Percentiles rank a stretch among this genome's conserved stretches.
Conservation (phyloP, 2,888 invertebrate genomes). For the Archips xylosteana region DNA sequence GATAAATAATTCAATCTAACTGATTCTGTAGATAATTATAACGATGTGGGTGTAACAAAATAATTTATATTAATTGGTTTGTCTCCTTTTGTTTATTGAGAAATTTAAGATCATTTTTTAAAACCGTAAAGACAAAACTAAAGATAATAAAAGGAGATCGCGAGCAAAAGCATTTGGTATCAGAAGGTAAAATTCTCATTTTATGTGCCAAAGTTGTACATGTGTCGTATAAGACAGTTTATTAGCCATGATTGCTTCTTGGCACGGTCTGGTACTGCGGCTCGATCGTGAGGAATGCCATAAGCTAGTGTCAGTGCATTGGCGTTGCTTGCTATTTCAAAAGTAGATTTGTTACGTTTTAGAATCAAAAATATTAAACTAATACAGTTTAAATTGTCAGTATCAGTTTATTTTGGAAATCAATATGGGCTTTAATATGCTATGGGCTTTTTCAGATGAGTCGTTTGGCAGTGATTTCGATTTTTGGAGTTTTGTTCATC, state of each 20-base stretch:
- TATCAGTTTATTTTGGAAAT: not conserved
- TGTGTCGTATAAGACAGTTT: constrained; percentile 35
- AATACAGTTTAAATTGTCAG: not conserved
- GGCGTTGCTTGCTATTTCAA: not conserved
- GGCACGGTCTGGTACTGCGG: constrained; percentile 36
- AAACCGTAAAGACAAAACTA: not conserved
- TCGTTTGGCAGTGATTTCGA: not conserved
- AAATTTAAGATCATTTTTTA: not conserved
- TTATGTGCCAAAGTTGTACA: constrained; percentile 18
- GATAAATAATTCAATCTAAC: too few relatives aligned
- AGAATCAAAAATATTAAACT: not conserved
- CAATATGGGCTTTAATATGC: too few relatives aligned
- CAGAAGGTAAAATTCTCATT: constrained; percentile 8
- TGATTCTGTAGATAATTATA: too few relatives aligned
- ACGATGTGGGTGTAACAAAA: too few relatives aligned
- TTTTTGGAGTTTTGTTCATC: not conserved
- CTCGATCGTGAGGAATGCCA: constrained; percentile 26
- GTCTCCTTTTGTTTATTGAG: not conserved
- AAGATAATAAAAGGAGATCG: not conserved
- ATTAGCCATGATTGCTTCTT: constrained; percentile 39
- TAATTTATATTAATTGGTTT: not conserved
- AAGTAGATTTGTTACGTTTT: not conserved
- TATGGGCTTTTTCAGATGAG: too few relatives aligned
- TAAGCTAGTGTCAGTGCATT: not conserved
- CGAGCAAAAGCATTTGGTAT: not conserved